Base-by-base conservation (phyloP, 1,140 invertebrate species). In the Plodia interpunctella region DNA sequence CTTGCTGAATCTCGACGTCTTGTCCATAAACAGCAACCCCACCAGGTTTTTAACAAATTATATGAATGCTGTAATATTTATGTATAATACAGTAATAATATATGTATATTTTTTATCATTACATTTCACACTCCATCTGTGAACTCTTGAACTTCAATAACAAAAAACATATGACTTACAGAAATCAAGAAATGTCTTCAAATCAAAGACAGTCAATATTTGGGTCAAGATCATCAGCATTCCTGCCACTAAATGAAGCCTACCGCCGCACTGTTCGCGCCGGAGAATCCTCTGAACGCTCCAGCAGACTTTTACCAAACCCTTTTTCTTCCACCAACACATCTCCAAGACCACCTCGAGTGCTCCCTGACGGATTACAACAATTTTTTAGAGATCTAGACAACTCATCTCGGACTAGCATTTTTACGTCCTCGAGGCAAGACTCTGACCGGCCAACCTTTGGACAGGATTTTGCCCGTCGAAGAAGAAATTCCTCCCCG, bases 191-290 rank as follows among this genome's bases (percentile, higher is more conserved):
- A 20, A n/a, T 30, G n/a, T 54, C 20, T 49, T n/a, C 35, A 54
- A 38, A 55, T 54, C 70, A 64, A 54, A 75, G 80, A 52, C 70
- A 69, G 57, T 74, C 76, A 0, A 56, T 65, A 15, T 83, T 88
- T 61, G 79, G 80, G 51, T 86, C 83, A 4, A 69, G 78, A 59
- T 72, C 82, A 2, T 90, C 87, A 8, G 84, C 86, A 53, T 90
- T 90, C 63, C 83, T 87, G 60, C 86, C 83, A 0, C 59, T 90
- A 5, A 75, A 60, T 20, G 80, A 83, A 18, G 59, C 64, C 3
- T 44, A 44, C 38, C 70, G 78, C 19, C 57, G 80, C 54, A 72
- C 80, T 13, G 75, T 79, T 25, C 65, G 78, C 49, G 74, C 75
- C 18, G 70, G 72, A 5, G 78, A 79, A 10, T 73, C 77, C 59